Base-by-base conservation (phyloP, 2,888 invertebrate species). In the Cataglyphis cursor region DNA sequence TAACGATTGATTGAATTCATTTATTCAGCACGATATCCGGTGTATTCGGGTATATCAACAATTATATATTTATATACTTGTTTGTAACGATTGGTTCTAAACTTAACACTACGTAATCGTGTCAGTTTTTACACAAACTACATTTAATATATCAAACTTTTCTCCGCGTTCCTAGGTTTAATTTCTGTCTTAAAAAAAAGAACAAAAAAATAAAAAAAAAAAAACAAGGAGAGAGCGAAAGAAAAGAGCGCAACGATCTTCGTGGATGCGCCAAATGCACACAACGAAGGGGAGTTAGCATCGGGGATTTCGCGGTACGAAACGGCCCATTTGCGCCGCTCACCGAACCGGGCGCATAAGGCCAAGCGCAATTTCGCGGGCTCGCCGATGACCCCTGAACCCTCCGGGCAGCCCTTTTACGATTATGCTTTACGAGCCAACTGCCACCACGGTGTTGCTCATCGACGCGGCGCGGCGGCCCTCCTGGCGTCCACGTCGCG, bases 401-500 rank as follows among this genome's bases (percentile, higher is more conserved):
- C 84, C 38, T 65, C 31, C 66, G 62, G 59, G 80, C 84, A 83
- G 74, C 83, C 87, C 88, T 92, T 68, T 91, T 90, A 87, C 90
- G 90, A 92, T 91, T 92, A 92, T 89, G 89, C 88, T 93, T 93
- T 92, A 92, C 91, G 93, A 91, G 87, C 90, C 81, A 65, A 73
- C 80, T 57, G 83, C 81, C 81, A 84, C 83, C 76, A 59, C 83
- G n/a, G 61, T 73, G 80, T 24, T 48, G 44, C 85, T 89, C 88
- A 87, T 88, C 88, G 89, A 31, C 76, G 76, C 54, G 28, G 68
- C 38, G 75, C 41, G 28, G 72, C 41, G 28, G 73, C 41, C 57
- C 78, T 72, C 70, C 41, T 44, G 78, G 73, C 78, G 74, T 70
- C 57, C 31, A 59, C 35, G 57, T 38, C 28, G 62, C 48, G 38